Conservation (phyloP, 2,888 invertebrate species). For the Aelia acuminata region DNA sequence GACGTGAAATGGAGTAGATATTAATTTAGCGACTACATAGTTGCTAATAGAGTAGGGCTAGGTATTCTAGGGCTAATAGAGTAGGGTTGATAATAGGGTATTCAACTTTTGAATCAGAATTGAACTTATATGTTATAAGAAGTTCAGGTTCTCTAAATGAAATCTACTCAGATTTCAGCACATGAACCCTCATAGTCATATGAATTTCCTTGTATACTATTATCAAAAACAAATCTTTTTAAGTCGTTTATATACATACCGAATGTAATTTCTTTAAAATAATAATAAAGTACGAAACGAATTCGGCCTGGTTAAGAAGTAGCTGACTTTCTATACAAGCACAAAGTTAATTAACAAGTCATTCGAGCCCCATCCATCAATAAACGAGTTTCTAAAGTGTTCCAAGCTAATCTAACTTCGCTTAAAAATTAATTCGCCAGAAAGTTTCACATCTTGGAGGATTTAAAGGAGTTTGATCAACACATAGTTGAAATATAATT, state of each 20-base stretch:
- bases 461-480: neutral
- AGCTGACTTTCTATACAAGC: neutral
- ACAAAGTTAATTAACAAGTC: constrained; percentile 28
- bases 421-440: neutral
- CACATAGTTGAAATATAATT: neutral
- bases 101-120: neutral
- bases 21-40: neutral
- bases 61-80: too few relatives aligned
- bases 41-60: neutral
- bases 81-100: neutral
- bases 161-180: too few relatives aligned
- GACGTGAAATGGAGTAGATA: neutral
- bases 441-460: neutral
- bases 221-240: too few relatives aligned
- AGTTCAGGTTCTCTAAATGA: too few relatives aligned
- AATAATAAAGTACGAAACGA: neutral
- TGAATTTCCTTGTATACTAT: too few relatives aligned
- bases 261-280: neutral
- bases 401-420: constrained; percentile 3
- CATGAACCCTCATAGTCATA: too few relatives aligned
- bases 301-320: neutral
- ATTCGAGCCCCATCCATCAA: neutral
- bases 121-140: neutral
- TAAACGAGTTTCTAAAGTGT: neutral
- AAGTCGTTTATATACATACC: neutral